Percentiles rank a stretch among this genome's conserved stretches.
Conservation (phyloP, 2,888 invertebrate genomes). For the Agrochola lota region DNA sequence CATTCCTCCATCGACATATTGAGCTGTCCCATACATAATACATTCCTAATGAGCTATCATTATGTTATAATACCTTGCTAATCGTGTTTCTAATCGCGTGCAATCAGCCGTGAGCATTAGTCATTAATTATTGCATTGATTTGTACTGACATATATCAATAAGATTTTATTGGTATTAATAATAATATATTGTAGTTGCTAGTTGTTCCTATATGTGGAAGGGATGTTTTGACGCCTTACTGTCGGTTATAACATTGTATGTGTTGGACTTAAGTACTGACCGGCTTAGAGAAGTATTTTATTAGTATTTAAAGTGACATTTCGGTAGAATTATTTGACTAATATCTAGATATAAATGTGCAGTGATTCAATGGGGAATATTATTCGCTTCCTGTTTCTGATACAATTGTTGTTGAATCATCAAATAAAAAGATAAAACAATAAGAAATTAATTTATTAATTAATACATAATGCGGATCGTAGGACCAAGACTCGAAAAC, state of each 20-base stretch:
- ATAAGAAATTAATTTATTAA: neutral
- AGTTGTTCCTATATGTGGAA: too few species aligned
- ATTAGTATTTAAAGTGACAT: neutral
- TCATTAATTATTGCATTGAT: conserved; percentile 59
- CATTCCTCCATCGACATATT: neutral
- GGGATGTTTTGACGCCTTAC: neutral
- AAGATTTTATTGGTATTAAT: conserved; percentile 38
- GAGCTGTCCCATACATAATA: neutral
- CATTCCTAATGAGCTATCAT: conserved; percentile 38
- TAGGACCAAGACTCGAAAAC: neutral
- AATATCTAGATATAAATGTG: neutral
- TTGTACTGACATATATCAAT: conserved; percentile 34
- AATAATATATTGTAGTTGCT: conserved; percentile 4
- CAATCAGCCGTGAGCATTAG: conserved; percentile 52
- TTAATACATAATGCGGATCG: too few species aligned
- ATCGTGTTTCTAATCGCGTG: conserved; percentile 47
- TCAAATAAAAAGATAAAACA: neutral
- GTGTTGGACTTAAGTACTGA: neutral
- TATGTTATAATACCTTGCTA: conserved; percentile 49
- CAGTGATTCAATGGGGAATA: neutral
- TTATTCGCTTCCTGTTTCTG: neutral
- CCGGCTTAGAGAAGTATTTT: neutral
- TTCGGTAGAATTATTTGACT: too few species aligned
- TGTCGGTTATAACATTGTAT: neutral
- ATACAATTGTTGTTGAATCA: too few species aligned